Conservation (phyloP, 2,797 vertebrate genomes). For the Helarctos malayanus region DNA sequence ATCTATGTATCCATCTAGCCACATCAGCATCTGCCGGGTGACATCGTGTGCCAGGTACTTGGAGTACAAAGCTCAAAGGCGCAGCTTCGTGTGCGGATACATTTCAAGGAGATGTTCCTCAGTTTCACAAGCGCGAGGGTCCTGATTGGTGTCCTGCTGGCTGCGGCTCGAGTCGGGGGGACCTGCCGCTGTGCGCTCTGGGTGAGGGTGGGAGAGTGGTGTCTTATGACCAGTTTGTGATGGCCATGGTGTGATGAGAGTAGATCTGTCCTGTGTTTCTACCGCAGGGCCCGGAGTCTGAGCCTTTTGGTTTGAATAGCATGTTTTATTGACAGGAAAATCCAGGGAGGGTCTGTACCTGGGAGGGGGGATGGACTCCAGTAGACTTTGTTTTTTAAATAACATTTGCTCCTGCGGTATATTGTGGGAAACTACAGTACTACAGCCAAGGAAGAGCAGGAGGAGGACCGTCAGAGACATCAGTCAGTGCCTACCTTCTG, state of each 20-base stretch:
- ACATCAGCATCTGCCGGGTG: not conserved
- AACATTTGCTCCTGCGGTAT: fast-evolving
- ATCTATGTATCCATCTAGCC: not conserved
- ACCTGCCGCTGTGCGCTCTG: fast-evolving
- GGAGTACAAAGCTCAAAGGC: not conserved
- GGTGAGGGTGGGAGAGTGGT: not conserved
- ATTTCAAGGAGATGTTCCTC: not conserved
- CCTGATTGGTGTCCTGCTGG: too few species aligned
- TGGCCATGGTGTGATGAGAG: fast-evolving
- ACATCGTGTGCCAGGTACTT: not conserved
- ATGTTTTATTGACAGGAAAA: not conserved
- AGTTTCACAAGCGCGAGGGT: not conserved
- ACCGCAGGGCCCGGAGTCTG: fast-evolving
- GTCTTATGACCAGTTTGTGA: not conserved
- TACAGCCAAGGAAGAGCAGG: not conserved
- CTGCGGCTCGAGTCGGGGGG: not conserved
- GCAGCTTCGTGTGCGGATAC: fast-evolving
- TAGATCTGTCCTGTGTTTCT: not conserved
- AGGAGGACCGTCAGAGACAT: fast-evolving
- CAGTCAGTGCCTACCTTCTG: fast-evolving
- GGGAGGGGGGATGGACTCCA: fast-evolving
- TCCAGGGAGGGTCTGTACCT: too few species aligned
- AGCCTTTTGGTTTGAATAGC: not conserved
- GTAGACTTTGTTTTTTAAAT: not conserved
- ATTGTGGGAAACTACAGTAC: too few species aligned